These are phyloP conservation scores for Eupsilia transversa DNA, from an alignment of 2,888 invertebrate genomes.

Conservation along the genomic window DNA sequence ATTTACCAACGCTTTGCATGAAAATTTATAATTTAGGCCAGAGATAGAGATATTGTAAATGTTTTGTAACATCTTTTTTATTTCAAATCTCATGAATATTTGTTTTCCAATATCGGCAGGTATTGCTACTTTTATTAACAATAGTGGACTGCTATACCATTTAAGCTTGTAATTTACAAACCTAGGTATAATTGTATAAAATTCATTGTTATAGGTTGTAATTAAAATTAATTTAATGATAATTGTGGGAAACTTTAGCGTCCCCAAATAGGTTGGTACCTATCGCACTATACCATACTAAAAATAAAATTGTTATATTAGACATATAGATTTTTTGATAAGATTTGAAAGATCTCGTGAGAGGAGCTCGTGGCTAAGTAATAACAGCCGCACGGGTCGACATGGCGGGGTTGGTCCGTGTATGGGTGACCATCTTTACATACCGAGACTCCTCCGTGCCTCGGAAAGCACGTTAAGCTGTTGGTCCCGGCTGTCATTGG, in stretches of 20 bases:
- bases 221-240: background rate
- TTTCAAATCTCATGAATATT: background rate
- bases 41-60: background rate
- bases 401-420: too few species aligned
- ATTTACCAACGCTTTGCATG: background rate
- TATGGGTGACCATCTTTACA: too few species aligned
- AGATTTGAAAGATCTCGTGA: too few species aligned
- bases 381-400: too few species aligned
- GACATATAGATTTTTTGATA: background rate
- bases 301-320: background rate
- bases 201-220: too few species aligned
- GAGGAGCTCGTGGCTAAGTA: too few species aligned
- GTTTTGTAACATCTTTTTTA: background rate
- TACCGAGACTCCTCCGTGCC: too few species aligned
- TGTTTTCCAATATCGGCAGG: background rate
- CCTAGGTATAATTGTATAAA: too few species aligned
- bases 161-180: background rate
- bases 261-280: background rate
- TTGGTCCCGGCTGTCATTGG: too few species aligned
- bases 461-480: too few species aligned
- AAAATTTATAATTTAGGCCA: background rate
- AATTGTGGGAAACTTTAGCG: background rate
- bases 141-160: background rate
- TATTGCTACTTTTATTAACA: background rate
- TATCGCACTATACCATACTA: background rate